Evolutionary conservation across 2,888 invertebrate genomes (phyloP).

Genomic region (Tetropium fuscum): DNA sequence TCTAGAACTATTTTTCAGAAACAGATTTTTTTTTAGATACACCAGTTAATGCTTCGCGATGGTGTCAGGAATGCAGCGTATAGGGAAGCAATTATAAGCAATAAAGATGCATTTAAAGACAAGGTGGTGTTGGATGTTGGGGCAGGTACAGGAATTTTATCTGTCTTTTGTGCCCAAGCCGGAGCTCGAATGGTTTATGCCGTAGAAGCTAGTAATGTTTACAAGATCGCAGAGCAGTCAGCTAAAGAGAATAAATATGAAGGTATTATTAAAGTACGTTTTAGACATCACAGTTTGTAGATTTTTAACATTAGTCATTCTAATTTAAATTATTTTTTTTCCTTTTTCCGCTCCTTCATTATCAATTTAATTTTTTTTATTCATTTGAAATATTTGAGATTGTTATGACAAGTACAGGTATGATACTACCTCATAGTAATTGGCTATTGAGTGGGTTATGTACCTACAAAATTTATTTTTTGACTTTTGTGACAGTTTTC

Average conservation of each 20-base stretch:
- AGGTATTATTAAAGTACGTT: constrained; percentile 73
- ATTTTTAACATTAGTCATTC: no score
- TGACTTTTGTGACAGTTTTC: no score
- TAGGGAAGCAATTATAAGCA: constrained; percentile 80
- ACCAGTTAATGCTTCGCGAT: constrained; percentile 85
- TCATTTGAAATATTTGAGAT: no score
- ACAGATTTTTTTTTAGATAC: constrained; percentile 81
- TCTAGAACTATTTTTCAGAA: no score
- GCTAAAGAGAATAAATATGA: constrained; percentile 79
- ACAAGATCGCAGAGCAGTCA: constrained; percentile 74
- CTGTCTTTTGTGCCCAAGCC: constrained; percentile 89
- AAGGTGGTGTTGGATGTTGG: constrained; percentile 90
- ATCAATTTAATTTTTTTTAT: no score
- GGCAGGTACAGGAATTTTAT: constrained; percentile 89
- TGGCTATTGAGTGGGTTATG: no score
- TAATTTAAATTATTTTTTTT: no score
- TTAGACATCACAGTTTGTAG: no score
- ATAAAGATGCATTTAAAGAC: constrained; percentile 75
- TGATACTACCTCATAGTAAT: no score
- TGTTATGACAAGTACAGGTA: no score
- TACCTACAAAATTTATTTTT: no score
- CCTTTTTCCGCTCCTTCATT: no score
- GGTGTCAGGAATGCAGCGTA: constrained; percentile 82
- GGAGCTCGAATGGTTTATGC: constrained; percentile 92
- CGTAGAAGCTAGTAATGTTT: constrained; percentile 83